Conservation (phyloP, 1,140 invertebrate genomes). For the Drosophila albomicans region DNA sequence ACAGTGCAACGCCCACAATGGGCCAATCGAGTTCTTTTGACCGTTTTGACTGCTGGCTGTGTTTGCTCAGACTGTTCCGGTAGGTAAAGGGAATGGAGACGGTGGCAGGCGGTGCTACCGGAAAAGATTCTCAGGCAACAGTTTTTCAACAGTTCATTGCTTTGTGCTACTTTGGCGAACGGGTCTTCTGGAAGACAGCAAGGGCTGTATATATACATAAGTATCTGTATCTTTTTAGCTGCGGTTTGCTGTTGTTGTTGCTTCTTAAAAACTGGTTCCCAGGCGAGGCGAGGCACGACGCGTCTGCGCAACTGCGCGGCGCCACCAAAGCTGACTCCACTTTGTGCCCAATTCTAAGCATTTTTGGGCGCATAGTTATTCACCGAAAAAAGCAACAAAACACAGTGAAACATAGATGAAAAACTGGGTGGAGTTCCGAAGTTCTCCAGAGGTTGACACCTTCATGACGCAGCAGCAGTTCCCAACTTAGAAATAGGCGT, state of each 20-base stretch:
- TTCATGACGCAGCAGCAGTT: constrained; percentile 7
- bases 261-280: constrained; percentile 69
- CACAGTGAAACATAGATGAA: constrained; percentile 12
- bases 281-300: constrained; percentile 29
- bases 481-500: constrained; percentile 3
- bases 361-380: constrained; percentile 45
- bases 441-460: constrained; percentile 19
- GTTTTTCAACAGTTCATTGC: constrained; percentile 80
- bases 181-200: constrained; percentile 62
- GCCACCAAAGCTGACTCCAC: constrained; percentile 53
- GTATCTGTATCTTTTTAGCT: constrained; percentile 13
- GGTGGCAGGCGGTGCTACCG: constrained; percentile 46
- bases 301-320: constrained; percentile 50
- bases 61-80: constrained; percentile 65
- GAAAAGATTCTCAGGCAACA: constrained; percentile 76
- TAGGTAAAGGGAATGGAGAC: constrained; percentile 7
- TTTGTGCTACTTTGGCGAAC: constrained; percentile 78
- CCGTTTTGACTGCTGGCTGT: constrained; percentile 44
- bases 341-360: constrained; percentile 70
- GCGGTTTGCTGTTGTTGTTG: constrained; percentile 37
- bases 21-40: constrained; percentile 30
- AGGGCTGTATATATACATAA: constrained; percentile 39
- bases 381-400: constrained; percentile 43
- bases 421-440: constrained; percentile 23
- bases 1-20: constrained; percentile 67